These are phyloP conservation scores for Wiebesia pumilae DNA, from an alignment of 1,140 invertebrate species.

Conservation along the genomic window DNA sequence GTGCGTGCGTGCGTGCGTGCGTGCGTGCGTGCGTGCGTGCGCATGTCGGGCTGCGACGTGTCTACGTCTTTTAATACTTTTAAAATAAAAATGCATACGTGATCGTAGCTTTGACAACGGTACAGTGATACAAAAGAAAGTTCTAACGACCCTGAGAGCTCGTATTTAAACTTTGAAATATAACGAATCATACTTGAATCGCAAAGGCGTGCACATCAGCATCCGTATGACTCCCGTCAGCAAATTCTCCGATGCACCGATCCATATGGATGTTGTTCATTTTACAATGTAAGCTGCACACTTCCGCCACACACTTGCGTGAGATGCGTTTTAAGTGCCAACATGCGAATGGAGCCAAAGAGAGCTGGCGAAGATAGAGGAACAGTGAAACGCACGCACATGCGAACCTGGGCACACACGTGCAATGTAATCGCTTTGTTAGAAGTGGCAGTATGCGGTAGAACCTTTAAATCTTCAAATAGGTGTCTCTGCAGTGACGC, in stretches of 20 bases:
- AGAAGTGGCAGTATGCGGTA: background rate
- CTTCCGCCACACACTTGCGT: background rate
- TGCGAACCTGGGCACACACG: background rate
- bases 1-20: background rate
- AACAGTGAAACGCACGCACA: background rate
- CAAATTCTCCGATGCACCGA: background rate
- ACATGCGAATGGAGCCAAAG: conserved; percentile 2
- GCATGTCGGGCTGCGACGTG: too few species aligned
- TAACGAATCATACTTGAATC: too few species aligned
- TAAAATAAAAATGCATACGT: background rate
- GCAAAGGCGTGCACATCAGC: background rate
- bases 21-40: background rate
- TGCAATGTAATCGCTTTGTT: background rate
- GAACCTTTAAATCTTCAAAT: conserved; percentile 52
- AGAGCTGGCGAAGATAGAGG: background rate
- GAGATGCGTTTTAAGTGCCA: conserved; percentile 26
- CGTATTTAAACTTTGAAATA: too few species aligned
- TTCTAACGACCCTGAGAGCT: too few species aligned
- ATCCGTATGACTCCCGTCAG: too few species aligned
- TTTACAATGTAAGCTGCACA: background rate
- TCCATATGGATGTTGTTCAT: background rate
- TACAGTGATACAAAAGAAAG: background rate
- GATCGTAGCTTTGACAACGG: background rate
- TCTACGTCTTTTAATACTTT: background rate
- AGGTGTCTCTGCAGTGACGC: conserved; percentile 37